phyloP scores from a whole-genome alignment of 2,113 vertebrate species.

The Pachyramphus minor region DNA sequence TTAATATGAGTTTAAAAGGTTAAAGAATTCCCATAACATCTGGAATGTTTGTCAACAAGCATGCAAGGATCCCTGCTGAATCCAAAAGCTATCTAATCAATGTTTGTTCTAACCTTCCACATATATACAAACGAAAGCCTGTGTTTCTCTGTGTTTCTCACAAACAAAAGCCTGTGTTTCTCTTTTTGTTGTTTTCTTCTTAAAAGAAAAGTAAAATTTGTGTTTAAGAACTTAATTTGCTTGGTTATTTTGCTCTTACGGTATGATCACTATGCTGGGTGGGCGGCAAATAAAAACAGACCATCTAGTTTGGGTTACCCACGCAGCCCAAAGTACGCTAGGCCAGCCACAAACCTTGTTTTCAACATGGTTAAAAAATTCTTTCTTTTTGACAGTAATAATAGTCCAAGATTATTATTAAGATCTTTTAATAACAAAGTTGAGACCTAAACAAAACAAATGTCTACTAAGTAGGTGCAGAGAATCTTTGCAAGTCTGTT shows the following conservation, averaged over 20 bases:
- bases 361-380: neutral
- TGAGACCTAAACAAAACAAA: neutral
- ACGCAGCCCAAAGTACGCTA: neutral
- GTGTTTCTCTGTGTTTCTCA: neutral
- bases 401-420: neutral
- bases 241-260: neutral
- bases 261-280: neutral
- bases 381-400: neutral
- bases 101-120: neutral
- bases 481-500: neutral
- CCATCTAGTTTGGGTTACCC: neutral
- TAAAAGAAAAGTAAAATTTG: neutral
- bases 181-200: neutral
- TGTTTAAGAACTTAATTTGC: neutral
- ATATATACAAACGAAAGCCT: neutral
- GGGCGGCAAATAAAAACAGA: neutral
- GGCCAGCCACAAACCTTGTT: neutral
- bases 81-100: neutral
- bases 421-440: neutral
- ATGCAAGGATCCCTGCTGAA: neutral
- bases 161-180: neutral
- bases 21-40: neutral
- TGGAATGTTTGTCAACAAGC: neutral
- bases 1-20: neutral
- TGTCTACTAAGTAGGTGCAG: neutral